Base-by-base conservation (phyloP, 2,888 invertebrate species). In the Dynastes maya region DNA sequence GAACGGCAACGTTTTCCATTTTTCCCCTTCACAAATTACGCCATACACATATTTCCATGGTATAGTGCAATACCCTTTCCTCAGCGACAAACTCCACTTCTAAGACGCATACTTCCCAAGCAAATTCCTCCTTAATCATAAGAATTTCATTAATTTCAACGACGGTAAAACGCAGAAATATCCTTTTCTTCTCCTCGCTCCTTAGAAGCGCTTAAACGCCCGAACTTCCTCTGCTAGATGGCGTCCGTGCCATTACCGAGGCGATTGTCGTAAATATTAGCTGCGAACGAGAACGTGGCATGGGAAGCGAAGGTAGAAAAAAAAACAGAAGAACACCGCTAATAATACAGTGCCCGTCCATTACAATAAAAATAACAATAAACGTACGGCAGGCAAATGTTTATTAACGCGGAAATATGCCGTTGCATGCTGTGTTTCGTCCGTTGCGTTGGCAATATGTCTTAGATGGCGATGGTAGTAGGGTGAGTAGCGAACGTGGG, bases 321-420 rank as follows among this genome's bases (percentile, higher is more conserved):
- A 32, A 53, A 53, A 53, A 70, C 53, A 70, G 55, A 58, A 58
- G 55, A 58, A 58, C 55, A 53, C 70, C 29, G 68, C 53, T 53
- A 70, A 70, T 70, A 70, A 70, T 53, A 70, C 70, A 70, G 51
- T 53, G 53, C 70, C 70, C 51, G 53, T n/a, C 64, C 64, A 64
- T 70, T 70, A 53, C 70, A 70, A 70, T 70, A 70, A 70, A 55
- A 72, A 58, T 72, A 72, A 72, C 61, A 45, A 72, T 72, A 72
- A 58, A 72, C 58, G 72, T 16, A 72, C 32, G 64, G 16, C 55
- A 58, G 22, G 55, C 16, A 72, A 72, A 72, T 40, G 72, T 58
- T 72, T 72, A 72, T 72, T 58, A 72, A 72, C 61, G 72, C 51
- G 40, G 37, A 72, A 72, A 72, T 72, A 72, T 58, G 58, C 58